Percentiles rank a stretch among this genome's conserved stretches.
These are phyloP conservation scores for Notiomystis cincta DNA, from an alignment of 2,113 vertebrate species.

Conservation along the genomic window DNA sequence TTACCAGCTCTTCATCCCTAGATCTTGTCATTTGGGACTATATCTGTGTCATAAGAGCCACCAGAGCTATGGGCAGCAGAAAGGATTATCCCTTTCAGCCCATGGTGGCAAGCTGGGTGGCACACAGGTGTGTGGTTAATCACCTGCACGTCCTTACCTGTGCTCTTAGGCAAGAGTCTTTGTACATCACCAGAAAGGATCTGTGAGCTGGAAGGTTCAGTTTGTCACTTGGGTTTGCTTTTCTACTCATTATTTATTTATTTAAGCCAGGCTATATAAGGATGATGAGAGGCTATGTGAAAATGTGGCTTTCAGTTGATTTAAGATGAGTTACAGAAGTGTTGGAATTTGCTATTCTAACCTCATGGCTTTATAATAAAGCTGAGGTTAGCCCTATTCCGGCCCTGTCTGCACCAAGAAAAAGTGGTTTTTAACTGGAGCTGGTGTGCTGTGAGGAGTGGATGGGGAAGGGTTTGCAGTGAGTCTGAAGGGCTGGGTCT, in stretches of 20 bases:
- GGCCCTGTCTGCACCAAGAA: background rate
- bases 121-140: fast-evolving
- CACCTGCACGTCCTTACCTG: fast-evolving
- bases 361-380: background rate
- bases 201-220: background rate
- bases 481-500: background rate
- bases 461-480: background rate
- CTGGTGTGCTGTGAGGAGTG: background rate
- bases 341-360: background rate
- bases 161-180: background rate
- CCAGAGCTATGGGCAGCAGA: background rate
- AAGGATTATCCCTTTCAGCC: background rate
- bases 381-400: background rate
- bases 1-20: background rate
- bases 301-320: background rate
- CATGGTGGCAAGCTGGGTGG: background rate
- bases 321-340: background rate
- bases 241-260: background rate
- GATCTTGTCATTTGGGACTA: background rate
- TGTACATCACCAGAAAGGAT: background rate
- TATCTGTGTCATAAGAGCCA: background rate
- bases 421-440: background rate
- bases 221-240: background rate
- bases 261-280: background rate
- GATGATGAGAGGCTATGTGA: background rate